A percentile compares a stretch with the other conserved stretches of the same genome.
These are phyloP conservation scores for Ceyx melanurus DNA, from an alignment of 2,113 vertebrate genomes.

Conservation along the genomic window DNA sequence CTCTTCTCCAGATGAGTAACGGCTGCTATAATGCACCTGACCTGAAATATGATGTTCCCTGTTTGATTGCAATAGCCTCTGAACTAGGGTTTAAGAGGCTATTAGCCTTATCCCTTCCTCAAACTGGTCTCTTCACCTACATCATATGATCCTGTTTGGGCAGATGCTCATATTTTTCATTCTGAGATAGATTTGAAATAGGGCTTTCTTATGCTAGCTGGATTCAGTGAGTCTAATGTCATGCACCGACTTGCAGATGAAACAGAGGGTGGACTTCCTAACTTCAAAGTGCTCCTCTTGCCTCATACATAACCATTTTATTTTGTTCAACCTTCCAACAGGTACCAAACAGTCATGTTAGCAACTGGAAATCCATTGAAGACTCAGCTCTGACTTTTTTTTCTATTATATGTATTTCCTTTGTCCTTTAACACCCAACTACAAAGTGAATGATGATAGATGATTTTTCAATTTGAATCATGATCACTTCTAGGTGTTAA, in stretches of 20 bases:
- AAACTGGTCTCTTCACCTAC: neutral
- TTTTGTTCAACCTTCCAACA: neutral
- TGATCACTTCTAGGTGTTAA: conserved; percentile 30
- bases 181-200: neutral
- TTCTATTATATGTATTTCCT: neutral
- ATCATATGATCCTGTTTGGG: neutral
- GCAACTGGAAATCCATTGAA: neutral
- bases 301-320: no score
- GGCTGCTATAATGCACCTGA: neutral
- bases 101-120: neutral
- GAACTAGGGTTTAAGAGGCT: neutral
- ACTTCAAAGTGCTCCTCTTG: neutral
- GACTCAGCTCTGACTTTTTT: neutral
- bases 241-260: neutral
- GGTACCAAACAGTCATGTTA: neutral
- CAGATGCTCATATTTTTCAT: neutral
- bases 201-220: neutral
- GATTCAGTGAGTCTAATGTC: neutral
- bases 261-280: neutral
- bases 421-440: conserved; percentile 32
- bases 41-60: rapidly evolving
- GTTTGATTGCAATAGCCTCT: neutral
- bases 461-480: conserved; percentile 59
- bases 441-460: conserved; percentile 48
- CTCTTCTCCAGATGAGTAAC: neutral